Evolutionary conservation across 1,140 invertebrate species (phyloP), one percentile per base, ranked within the genome.

Genomic region (Pseudomyrmex concolor): DNA sequence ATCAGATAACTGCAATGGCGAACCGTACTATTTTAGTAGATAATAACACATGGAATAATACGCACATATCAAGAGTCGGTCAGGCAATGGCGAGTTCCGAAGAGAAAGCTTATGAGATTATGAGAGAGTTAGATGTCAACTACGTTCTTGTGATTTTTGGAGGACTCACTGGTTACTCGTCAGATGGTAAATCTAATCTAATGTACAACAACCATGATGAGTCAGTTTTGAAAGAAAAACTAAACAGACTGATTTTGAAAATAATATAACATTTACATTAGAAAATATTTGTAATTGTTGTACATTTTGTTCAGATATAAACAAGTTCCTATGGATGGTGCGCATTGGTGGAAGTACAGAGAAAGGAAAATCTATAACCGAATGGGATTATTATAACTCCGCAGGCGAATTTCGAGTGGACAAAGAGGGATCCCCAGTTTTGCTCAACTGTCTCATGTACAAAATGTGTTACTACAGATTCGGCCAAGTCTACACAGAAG

Each of bases 31-130:
- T 99, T 86, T 95, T 99, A 88, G 99, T 99, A n/a, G 99, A 99
- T 93, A 99, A 99, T 94, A 99, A 99, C 92, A 99, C 99, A 9
- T 99, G 99, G 99, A 99, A 99, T 94, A 99, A 99, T 94, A 99
- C 99, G 8, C 99, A 99, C 93, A 99, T 99, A 91, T 98, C 98
- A 17, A 95, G 98, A 80, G 98, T 99, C 13, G 98, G 98, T 0
- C 98, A 99, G 94, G 99, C 99, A 4, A 99, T 99, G 99, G 98
- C 99, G 13, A 99, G 98, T 76, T 96, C 97, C 3, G 99, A 99
- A 94, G 98, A 99, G 85, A 97, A 98, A 91, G 98, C 99, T 5
- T 99, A 99, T 92, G 97, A 99, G 94, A 99, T 99, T 86, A 99
- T 99, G 98, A 95, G 96, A 85, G 98, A 99, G 94, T 93, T 99